Evolutionary conservation across 2,888 invertebrate genomes (phyloP), one percentile per base, ranked within the genome.

Genomic region (Epirrhoe alternata): DNA sequence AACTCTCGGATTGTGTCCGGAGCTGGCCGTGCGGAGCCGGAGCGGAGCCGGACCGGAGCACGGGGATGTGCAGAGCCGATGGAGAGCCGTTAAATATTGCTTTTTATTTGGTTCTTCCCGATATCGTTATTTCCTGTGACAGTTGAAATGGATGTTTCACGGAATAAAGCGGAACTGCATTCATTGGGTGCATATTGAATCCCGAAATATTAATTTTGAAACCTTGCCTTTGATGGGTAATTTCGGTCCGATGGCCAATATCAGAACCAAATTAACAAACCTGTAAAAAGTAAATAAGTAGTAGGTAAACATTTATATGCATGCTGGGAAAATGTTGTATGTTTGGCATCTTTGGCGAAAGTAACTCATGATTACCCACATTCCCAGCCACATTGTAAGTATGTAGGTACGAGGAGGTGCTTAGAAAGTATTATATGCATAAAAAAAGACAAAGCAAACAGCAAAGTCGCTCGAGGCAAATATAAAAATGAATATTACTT

Each of bases 61-160:
- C 31, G 52, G 50, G n/a, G 5, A 24, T 1, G 24, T 24, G 1
- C 24, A 24, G 24, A 24, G 24, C 24, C 33, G 17, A 49, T 38
- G 24, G 38, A 42, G 54, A 47, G 10, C 58, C 24, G 58, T 52
- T 54, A n/a, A n/a, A n/a, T n/a, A 58, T 54, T 42, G 49, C 64
- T 54, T 54, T 56, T 54, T 54, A 49, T 64, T 54, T 49, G 53
- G 58, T 53, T 58, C 38, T 54, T 59, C 58, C 42, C 56, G 53
- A 49, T 38, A 59, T 64, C 51, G 53, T 47, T 30, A 64, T 54
- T 64, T 64, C 35, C 47, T 58, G 63, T 53, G 63, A 58, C 52
- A 63, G 33, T 58, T n/a, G 35, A 45, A 47, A 53, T 64, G 45
- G 33, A 53, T 47, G 63, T 63, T 47, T 59, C 38, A 50, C 54